phyloP scores from a whole-genome alignment of 2,888 invertebrate genomes.

The Erebia palarica region DNA sequence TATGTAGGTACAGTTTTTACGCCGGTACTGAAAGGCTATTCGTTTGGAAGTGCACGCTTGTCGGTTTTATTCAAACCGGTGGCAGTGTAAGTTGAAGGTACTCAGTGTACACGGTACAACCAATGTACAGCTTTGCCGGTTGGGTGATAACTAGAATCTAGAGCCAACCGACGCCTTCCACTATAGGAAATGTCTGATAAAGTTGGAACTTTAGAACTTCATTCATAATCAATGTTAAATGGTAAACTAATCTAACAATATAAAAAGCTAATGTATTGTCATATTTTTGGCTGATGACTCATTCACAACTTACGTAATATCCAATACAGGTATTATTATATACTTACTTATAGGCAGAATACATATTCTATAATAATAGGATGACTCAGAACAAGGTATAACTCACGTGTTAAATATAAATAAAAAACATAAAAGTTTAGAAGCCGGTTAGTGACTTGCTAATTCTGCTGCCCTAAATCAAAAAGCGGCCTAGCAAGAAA shows the following conservation, averaged over 20 bases:
- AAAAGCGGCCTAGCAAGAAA: background rate
- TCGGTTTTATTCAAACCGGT: too few relatives aligned
- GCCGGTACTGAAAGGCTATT: too few relatives aligned
- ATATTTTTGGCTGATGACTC: conserved; percentile 73
- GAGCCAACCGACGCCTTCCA: conserved; percentile 7
- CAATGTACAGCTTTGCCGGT: too few relatives aligned
- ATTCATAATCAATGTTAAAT: background rate
- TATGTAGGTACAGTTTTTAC: too few relatives aligned
- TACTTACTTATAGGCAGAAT: conserved; percentile 42
- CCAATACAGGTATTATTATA: conserved; percentile 70
- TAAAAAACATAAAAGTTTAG: background rate
- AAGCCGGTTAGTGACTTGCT: conserved; percentile 10
- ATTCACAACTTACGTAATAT: conserved; percentile 70
- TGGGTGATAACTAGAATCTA: background rate
- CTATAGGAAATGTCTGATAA: background rate
- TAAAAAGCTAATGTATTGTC: conserved; percentile 25
- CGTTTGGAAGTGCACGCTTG: too few relatives aligned
- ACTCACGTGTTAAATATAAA: conserved; percentile 17
- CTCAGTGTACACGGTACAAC: too few relatives aligned
- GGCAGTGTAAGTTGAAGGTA: too few relatives aligned
- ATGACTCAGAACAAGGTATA: conserved; percentile 55
- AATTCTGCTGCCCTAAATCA: background rate
- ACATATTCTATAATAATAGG: conserved; percentile 47
- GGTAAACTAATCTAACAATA: conserved; percentile 8
- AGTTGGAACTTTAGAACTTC: background rate